These are phyloP conservation scores for Meandrusa payeni DNA, from an alignment of 2,888 invertebrate genomes.

Conservation along the genomic window DNA sequence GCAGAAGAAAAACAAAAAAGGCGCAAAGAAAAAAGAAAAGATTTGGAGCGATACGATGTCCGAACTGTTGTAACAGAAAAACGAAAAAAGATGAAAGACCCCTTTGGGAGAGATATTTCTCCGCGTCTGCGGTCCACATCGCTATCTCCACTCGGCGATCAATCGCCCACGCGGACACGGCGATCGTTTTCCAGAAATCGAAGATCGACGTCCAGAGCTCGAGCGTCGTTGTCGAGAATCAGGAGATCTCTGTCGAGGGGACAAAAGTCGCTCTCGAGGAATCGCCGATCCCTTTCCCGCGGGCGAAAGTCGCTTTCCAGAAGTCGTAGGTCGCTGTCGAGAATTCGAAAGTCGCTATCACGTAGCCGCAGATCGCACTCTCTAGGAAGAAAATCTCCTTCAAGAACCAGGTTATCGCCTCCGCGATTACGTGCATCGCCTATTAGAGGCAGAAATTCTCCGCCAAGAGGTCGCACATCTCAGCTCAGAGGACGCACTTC, in stretches of 20 bases:
- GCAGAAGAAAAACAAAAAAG: constrained; percentile 55
- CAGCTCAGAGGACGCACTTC: constrained; percentile 30
- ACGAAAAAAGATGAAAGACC: constrained; percentile 84
- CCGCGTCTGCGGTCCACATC: constrained; percentile 51
- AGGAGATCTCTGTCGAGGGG: constrained; percentile 37
- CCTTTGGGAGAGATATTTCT: constrained; percentile 88
- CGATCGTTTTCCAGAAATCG: constrained; percentile 26
- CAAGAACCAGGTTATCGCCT: constrained; percentile 31
- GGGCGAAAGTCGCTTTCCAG: constrained; percentile 31
- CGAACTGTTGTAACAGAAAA: constrained; percentile 87
- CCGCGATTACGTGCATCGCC: constrained; percentile 28
- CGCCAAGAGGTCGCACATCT: constrained; percentile 30
- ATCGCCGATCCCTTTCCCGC: constrained; percentile 39
- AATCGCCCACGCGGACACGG: constrained; percentile 32
- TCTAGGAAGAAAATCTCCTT: constrained; percentile 32
- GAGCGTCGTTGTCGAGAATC: constrained; percentile 28
- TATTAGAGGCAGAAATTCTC: constrained; percentile 6
- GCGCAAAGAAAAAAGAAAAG: constrained; percentile 84
- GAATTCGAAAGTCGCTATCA: constrained; percentile 36
- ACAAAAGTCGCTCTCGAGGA: constrained; percentile 43
- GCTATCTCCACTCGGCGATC: constrained; percentile 29
- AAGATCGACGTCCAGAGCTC: constrained; percentile 34
- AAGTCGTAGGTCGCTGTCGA: constrained; percentile 33
- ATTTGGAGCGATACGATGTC: constrained; percentile 91
- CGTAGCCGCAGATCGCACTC: constrained; percentile 30